Evolutionary conservation across 2,888 invertebrate species (phyloP).

Genomic region (Neoascia interrupta): DNA sequence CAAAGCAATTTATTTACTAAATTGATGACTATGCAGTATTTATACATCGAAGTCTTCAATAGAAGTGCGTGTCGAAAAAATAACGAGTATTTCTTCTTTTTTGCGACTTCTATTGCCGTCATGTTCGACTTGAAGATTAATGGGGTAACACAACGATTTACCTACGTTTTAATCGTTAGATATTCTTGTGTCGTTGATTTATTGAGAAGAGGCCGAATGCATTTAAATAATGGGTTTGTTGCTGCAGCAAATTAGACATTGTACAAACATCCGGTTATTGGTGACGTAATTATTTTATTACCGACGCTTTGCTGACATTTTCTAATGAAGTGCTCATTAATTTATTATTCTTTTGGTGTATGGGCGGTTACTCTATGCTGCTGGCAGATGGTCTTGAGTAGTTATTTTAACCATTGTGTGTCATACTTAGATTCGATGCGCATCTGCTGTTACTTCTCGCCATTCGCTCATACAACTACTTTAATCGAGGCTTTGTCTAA

Average conservation of each 20-base stretch:
- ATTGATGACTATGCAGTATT: no score
- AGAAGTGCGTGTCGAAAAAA: not conserved
- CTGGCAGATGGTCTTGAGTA: no score
- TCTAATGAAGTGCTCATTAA: constrained; percentile 46
- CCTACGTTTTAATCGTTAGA: constrained; percentile 28
- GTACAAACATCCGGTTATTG: constrained; percentile 52
- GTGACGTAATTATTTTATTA: constrained; percentile 61
- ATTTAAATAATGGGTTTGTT: not conserved
- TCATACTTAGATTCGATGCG: no score
- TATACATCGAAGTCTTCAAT: no score
- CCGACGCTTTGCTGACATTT: constrained; percentile 33
- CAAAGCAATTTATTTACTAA: no score
- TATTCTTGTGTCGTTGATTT: constrained; percentile 33
- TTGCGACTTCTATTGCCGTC: not conserved
- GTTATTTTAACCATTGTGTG: no score
- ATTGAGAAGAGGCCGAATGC: constrained; percentile 11
- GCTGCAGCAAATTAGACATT: constrained; percentile 34
- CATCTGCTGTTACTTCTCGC: no score
- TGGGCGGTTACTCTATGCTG: constrained; percentile 2
- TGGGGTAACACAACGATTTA: constrained; percentile 11
- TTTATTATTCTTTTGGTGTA: constrained; percentile 39
- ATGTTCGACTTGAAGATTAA: constrained; percentile 17
- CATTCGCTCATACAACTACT: no score
- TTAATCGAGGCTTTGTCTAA: no score
- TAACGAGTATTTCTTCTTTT: not conserved